Conservation (phyloP, 2,113 vertebrate genomes). For the Entosphenus tridentatus region DNA sequence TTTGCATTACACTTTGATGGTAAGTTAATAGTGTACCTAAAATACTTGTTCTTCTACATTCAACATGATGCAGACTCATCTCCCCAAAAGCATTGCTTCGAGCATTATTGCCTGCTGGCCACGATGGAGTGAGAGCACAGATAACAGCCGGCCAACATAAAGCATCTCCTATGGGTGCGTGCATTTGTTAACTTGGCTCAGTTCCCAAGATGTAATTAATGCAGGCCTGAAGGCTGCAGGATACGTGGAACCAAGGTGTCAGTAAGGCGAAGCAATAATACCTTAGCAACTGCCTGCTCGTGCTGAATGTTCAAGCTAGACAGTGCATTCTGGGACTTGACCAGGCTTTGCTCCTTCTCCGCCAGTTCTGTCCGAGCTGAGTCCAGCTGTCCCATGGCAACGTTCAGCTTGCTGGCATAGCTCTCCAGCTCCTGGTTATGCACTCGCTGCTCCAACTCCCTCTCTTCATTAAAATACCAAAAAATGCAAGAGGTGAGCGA, state of each 20-base stretch:
- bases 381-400: constrained; percentile 36
- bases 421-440: constrained; percentile 34
- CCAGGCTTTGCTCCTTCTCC: constrained; percentile 39
- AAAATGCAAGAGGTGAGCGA: constrained; percentile 7
- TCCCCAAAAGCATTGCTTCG: too few species aligned
- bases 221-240: too few species aligned
- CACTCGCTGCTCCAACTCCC: constrained; percentile 36
- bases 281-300: constrained; percentile 37
- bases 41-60: too few species aligned
- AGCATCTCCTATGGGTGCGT: too few species aligned
- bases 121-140: too few species aligned
- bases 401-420: constrained; percentile 31
- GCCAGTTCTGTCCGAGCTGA: constrained; percentile 32
- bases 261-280: constrained; percentile 14
- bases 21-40: too few species aligned
- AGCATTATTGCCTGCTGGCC: too few species aligned
- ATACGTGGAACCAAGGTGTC: neutral
- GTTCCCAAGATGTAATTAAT: too few species aligned
- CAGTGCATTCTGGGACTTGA: constrained; percentile 37
- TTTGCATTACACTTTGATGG: too few species aligned
- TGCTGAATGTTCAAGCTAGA: constrained; percentile 25
- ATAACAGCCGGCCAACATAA: too few species aligned
- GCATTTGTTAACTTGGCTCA: too few species aligned
- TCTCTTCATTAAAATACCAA: constrained; percentile 23
- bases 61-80: too few species aligned